Base-by-base conservation (phyloP, 2,113 vertebrate genomes). In the Felis chaus region DNA sequence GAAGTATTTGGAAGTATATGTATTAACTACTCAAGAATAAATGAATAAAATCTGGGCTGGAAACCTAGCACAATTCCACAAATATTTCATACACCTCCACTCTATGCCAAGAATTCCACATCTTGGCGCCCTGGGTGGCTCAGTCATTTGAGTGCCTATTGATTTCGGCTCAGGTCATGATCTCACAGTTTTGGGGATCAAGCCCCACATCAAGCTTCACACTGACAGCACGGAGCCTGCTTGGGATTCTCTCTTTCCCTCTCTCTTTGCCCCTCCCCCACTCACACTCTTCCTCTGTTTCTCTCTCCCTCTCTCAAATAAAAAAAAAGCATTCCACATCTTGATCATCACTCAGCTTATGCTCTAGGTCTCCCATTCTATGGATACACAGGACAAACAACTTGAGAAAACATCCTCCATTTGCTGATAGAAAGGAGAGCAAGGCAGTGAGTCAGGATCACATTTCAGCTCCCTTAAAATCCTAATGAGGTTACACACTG, bases 1-100 rank as follows among this genome's bases (percentile, higher is more conserved):
- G 45, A 45, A 45, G 45, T 45, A 45, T 45, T 45, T 45, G 0
- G 8, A 76, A 55, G 41, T 78, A 4, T 84, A 21, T 50, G 2
- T 74, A 33, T 93, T 94, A 48, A 84, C n/a, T 91, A 50, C 50
- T 87, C 57, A 95, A 90, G 9, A 65, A 91, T 50, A 89, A 84
- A 78, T 91, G 55, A 95, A 50, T 71, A 93, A 78, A 93, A 71
- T 80, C 18, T 81, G 33, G 36, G 87, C 41, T 89, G 33, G n/a
- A 95, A 71, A 81, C 48, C 31, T 81, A 65, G 25, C 90, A 95
- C 57, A 39, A 8, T 80, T 68, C 23, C 85, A 88, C 85, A 63
- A 39, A 50, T 69, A 66, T 79, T 61, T 91, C 50, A 55, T 87
- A 3, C 7, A 61, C 23, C 50, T 69, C 31, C 27, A 81, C 63